Evolutionary conservation across 2,797 vertebrate genomes (phyloP).

Genomic region (Vultur gryphus): DNA sequence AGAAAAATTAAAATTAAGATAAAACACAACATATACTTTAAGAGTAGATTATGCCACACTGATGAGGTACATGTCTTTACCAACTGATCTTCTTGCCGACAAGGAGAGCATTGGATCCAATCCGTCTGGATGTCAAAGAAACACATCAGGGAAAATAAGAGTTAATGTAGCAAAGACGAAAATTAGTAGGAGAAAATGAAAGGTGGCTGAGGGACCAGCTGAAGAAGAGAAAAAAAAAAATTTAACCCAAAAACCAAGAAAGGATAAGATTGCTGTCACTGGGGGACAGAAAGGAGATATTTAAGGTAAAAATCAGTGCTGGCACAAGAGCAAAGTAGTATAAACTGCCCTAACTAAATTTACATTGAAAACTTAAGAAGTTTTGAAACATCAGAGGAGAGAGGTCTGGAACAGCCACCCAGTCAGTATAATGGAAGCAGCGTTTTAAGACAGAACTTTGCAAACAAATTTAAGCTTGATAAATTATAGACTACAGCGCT

Average conservation of each 20-base stretch:
- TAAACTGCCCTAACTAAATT: background rate
- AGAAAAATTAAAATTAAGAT: background rate
- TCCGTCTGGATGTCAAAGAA: background rate
- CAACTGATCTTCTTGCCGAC: background rate
- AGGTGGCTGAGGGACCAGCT: background rate
- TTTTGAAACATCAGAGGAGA: background rate
- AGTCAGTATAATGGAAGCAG: background rate
- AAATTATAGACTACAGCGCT: background rate
- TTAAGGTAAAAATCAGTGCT: background rate
- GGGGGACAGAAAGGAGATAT: background rate
- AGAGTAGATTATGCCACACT: background rate
- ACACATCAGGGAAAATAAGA: background rate
- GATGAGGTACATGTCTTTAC: background rate
- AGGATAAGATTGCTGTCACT: background rate
- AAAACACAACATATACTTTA: background rate
- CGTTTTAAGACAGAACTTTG: background rate
- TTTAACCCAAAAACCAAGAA: background rate
- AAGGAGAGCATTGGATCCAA: background rate
- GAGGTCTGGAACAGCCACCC: background rate
- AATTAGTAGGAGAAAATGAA: background rate
- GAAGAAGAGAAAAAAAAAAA: background rate
- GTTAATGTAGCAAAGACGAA: background rate
- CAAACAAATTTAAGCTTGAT: background rate
- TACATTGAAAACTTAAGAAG: background rate
- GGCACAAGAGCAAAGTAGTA: background rate